phyloP scores from a whole-genome alignment of 2,113 vertebrate genomes.

The Tricholaema leucomelas region DNA sequence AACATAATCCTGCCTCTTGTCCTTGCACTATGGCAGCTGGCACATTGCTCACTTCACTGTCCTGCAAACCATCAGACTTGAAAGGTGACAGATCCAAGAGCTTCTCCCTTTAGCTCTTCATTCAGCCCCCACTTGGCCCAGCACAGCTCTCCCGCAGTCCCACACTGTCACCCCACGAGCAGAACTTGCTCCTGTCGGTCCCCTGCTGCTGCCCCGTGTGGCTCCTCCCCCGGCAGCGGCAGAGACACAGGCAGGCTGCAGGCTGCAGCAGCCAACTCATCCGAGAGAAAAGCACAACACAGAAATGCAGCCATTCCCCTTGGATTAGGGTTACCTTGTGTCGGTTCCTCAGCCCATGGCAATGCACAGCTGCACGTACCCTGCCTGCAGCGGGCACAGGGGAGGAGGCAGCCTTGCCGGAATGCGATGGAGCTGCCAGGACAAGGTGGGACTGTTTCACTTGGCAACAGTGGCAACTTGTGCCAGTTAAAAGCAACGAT shows the following conservation, averaged over 20 bases:
- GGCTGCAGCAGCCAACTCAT: neutral
- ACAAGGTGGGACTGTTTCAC: constrained; percentile 38
- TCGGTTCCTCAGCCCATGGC: neutral
- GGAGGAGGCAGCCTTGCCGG: neutral
- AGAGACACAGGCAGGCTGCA: neutral
- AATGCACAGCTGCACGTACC: neutral
- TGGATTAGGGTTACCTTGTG: neutral
- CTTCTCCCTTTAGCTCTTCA: neutral
- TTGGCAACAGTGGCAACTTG: neutral
- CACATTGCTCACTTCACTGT: rapidly evolving
- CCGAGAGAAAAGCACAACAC: neutral
- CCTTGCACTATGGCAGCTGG: no score
- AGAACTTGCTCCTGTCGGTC: neutral
- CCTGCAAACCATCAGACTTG: neutral
- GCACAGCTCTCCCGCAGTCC: neutral
- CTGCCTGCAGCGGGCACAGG: neutral
- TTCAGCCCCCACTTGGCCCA: neutral
- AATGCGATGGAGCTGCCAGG: constrained; percentile 6
- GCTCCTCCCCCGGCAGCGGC: neutral
- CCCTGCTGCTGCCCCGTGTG: neutral
- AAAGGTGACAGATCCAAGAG: neutral
- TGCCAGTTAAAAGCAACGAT: neutral
- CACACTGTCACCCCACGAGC: neutral
- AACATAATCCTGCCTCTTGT: neutral
- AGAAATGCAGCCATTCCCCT: neutral